Evolutionary conservation across 2,113 vertebrate genomes (phyloP).

Genomic region (Notiomystis cincta): DNA sequence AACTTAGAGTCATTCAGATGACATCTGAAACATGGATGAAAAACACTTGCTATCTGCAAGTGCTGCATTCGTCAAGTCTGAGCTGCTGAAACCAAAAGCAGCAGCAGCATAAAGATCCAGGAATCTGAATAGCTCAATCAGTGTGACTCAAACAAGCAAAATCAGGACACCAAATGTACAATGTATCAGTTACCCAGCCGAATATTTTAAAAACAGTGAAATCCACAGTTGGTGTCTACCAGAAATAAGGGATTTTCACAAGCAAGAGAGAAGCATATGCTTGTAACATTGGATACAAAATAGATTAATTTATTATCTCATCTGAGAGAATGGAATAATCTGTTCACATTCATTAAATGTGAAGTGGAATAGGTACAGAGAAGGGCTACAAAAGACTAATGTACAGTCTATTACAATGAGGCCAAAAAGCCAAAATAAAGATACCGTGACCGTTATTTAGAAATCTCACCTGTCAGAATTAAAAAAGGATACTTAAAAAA

Average conservation of each 20-base stretch:
- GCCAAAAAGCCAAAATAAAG: background rate
- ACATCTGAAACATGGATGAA: background rate
- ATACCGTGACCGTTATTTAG: background rate
- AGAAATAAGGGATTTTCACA: background rate
- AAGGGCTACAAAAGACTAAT: background rate
- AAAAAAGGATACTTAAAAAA: background rate
- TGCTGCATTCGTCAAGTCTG: background rate
- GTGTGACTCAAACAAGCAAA: background rate
- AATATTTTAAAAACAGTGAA: background rate
- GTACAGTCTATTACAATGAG: background rate
- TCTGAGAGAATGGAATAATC: background rate
- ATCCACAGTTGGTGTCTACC: background rate
- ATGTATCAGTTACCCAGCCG: background rate
- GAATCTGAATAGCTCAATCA: background rate
- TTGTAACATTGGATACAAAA: background rate
- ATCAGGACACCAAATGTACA: background rate
- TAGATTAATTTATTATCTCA: background rate
- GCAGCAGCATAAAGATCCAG: background rate
- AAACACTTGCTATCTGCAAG: accelerated
- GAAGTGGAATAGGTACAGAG: background rate
- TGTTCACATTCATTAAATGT: background rate
- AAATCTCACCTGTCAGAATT: background rate
- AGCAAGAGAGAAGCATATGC: background rate
- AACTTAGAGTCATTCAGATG: background rate
- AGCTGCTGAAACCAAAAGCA: background rate